Conservation (phyloP, 2,113 vertebrate species). For the Gadus macrocephalus region DNA sequence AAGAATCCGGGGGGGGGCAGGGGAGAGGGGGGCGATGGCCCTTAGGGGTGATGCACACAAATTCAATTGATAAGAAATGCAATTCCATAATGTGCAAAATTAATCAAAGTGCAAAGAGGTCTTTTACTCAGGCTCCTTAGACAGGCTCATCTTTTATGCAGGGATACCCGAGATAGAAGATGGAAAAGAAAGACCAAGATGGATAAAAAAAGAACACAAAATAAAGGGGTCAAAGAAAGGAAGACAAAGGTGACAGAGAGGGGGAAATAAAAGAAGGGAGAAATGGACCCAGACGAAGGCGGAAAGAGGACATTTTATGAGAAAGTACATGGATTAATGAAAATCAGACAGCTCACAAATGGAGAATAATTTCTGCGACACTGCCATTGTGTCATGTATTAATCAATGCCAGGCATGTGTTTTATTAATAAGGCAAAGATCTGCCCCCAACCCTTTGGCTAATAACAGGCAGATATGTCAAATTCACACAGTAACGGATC, state of each 20-base stretch:
- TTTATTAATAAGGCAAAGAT: constrained; percentile 62
- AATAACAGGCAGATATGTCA: constrained; percentile 59
- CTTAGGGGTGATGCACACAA: constrained; percentile 4
- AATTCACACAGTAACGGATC: constrained; percentile 62
- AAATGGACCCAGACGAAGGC: constrained; percentile 48
- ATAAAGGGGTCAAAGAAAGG: background rate
- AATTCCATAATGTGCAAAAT: constrained; percentile 65
- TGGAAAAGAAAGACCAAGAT: background rate
- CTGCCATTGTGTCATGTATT: constrained; percentile 61
- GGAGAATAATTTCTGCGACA: constrained; percentile 61
- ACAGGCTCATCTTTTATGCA: constrained; percentile 65
- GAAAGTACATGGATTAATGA: constrained; percentile 62
- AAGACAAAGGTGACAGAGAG: constrained; percentile 1
- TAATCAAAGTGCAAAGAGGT: constrained; percentile 53
- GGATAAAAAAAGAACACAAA: background rate
- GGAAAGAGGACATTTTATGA: constrained; percentile 44
- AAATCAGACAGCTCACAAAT: constrained; percentile 56
- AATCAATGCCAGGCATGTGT: constrained; percentile 65
- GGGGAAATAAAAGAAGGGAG: constrained; percentile 17
- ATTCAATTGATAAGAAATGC: constrained; percentile 53
- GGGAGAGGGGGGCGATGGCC: too few relatives aligned
- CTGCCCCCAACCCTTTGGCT: constrained; percentile 34
- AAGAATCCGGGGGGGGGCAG: too few relatives aligned
- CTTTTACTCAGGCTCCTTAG: constrained; percentile 46
- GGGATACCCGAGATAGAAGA: constrained; percentile 38